These are phyloP conservation scores for Patella caerulea DNA, from an alignment of 2,888 invertebrate genomes.

Conservation along the genomic window DNA sequence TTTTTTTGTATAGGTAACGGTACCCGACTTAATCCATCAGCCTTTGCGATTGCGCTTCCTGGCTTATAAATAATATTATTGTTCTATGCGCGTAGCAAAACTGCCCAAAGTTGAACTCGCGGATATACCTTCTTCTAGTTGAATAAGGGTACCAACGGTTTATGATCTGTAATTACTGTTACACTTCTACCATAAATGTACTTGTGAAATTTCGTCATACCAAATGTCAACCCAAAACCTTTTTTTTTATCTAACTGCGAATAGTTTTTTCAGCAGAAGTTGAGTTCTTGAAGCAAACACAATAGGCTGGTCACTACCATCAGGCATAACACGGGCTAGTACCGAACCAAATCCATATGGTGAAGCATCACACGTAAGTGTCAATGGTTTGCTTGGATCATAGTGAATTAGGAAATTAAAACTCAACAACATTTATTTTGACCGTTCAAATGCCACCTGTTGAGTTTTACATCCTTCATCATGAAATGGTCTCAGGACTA, in stretches of 20 bases:
- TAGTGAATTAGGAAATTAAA: slow-evolving; percentile 45
- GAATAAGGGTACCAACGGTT: slow-evolving; percentile 19
- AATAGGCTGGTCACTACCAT: slow-evolving; percentile 26
- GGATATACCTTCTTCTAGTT: not conserved
- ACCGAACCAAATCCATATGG: slow-evolving; percentile 60
- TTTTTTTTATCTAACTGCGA: not conserved
- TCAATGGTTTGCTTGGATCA: slow-evolving; percentile 51
- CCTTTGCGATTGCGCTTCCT: too few relatives aligned
- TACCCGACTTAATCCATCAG: too few relatives aligned
- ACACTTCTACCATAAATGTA: not conserved
- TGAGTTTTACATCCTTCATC: slow-evolving; percentile 29
- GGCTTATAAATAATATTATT: too few relatives aligned
- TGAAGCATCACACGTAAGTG: slow-evolving; percentile 68
- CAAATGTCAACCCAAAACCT: too few relatives aligned
- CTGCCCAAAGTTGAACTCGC: too few relatives aligned
- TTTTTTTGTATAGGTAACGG: not conserved
- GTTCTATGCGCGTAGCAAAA: too few relatives aligned
- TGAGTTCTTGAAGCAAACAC: slow-evolving; percentile 25
- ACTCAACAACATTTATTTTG: slow-evolving; percentile 41
- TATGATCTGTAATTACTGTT: slow-evolving; percentile 13
- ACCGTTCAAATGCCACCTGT: slow-evolving; percentile 30
- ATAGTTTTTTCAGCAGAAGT: not conserved
- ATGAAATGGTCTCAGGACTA: slow-evolving; percentile 24
- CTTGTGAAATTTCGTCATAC: too few relatives aligned
- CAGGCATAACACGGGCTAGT: slow-evolving; percentile 20